A percentile compares a stretch with the other conserved stretches of the same genome.
Evolutionary conservation across 2,797 vertebrate genomes (phyloP).

Genomic region (Lates japonicus): DNA sequence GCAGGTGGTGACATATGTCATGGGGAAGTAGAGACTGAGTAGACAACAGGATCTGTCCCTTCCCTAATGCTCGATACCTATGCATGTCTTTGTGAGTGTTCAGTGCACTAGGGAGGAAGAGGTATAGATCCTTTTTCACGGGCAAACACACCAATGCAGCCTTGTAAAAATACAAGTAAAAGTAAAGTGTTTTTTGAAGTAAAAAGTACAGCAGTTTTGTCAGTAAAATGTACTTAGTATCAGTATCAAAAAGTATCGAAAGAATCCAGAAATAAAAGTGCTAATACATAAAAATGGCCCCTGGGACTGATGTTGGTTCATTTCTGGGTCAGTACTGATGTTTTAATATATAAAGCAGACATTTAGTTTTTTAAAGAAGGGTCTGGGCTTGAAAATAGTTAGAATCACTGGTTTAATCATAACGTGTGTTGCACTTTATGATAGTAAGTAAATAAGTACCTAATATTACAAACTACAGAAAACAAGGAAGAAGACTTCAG

Average conservation of each 20-base stretch:
- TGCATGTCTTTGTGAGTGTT: not conserved
- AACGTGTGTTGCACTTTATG: not conserved
- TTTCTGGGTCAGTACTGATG: too few relatives aligned
- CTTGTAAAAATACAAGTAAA: not conserved
- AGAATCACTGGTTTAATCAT: not conserved
- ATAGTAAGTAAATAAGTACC: not conserved
- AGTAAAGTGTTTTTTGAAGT: not conserved
- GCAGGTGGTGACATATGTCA: not conserved
- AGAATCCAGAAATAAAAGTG: not conserved
- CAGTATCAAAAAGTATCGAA: too few relatives aligned
- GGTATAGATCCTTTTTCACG: not conserved
- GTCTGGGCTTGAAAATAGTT: not conserved
- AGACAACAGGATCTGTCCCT: not conserved
- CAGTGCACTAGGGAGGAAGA: not conserved
- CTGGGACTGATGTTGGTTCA: not conserved
- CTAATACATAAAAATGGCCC: too few relatives aligned
- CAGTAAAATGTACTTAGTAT: not conserved
- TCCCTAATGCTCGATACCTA: slow-evolving; percentile 10
- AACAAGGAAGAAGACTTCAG: not conserved
- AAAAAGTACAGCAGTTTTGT: not conserved
- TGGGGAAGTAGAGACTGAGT: slow-evolving; percentile 28
- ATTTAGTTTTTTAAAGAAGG: not conserved
- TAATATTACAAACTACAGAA: not conserved
- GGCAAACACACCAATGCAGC: not conserved
- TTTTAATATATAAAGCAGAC: too few relatives aligned